Percentiles rank a stretch among this genome's conserved stretches.
These are phyloP conservation scores for Macrotis lagotis DNA, from an alignment of 2,113 vertebrate species.

Conservation along the genomic window DNA sequence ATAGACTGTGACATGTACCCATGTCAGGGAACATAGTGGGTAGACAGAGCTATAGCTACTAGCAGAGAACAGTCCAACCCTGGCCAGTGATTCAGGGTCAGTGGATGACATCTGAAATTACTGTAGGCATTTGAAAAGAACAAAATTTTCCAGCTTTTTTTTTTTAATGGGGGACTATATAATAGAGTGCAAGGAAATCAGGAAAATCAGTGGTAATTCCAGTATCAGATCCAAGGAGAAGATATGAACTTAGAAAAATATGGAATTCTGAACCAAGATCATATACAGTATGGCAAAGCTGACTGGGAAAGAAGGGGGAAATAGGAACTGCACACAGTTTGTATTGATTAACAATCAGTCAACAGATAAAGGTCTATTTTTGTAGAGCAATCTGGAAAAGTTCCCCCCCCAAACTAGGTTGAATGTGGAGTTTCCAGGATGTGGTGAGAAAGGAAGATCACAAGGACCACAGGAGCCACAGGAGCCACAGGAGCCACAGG, in stretches of 20 bases:
- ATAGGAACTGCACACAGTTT: not conserved
- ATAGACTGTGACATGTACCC: not conserved
- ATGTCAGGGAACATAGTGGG: not conserved
- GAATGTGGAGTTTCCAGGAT: no score
- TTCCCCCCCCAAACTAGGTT: no score
- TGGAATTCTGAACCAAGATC: not conserved
- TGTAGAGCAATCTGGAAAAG: no score
- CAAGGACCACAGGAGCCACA: not conserved
- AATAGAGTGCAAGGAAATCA: not conserved
- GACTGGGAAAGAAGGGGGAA: not conserved
- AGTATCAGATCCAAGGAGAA: not conserved
- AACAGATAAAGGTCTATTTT: no score
- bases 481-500: not conserved
- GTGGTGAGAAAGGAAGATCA: not conserved
- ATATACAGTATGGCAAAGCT: not conserved
- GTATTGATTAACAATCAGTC: not conserved
- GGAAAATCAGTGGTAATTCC: not conserved
- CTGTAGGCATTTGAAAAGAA: not conserved
- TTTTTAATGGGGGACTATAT: not conserved
- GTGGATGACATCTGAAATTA: not conserved
- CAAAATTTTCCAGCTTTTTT: not conserved
- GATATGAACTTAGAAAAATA: not conserved
- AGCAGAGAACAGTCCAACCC: not conserved
- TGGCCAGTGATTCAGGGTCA: not conserved
- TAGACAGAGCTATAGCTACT: not conserved